phyloP scores from a whole-genome alignment of 1,140 invertebrate species.

The Battus philenor region DNA sequence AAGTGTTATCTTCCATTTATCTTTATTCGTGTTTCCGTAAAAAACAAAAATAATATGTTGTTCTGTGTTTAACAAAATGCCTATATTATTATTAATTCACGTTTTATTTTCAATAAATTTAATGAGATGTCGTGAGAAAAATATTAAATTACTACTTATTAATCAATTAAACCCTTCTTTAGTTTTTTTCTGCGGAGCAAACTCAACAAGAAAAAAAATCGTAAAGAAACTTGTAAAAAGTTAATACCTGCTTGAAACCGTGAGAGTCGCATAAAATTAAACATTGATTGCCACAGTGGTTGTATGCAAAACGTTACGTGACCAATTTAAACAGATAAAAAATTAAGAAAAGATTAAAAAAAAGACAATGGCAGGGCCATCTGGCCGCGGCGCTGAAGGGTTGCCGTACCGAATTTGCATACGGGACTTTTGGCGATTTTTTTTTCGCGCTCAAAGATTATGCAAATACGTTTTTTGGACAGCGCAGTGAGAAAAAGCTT shows the following conservation, averaged over 20 bases:
- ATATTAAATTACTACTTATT: too few relatives aligned
- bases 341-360: conserved; percentile 34
- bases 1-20: too few relatives aligned
- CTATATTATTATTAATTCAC: too few relatives aligned
- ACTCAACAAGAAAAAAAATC: neutral
- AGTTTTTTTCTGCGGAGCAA: too few relatives aligned
- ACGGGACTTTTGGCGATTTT: conserved; percentile 60
- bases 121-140: too few relatives aligned
- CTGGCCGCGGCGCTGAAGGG: conserved; percentile 37
- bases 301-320: conserved; percentile 46
- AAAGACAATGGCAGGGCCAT: conserved; percentile 35
- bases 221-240: conserved; percentile 17
- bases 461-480: conserved; percentile 69
- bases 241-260: conserved; percentile 28
- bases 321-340: conserved; percentile 54
- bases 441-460: conserved; percentile 57
- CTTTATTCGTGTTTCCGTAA: too few relatives aligned
- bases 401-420: conserved; percentile 51
- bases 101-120: too few relatives aligned
- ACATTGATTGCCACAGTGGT: conserved; percentile 32
- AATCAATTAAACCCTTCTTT: too few relatives aligned
- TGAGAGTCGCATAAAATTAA: conserved; percentile 64
- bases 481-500: conserved; percentile 34
- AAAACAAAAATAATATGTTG: too few relatives aligned
- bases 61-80: too few relatives aligned